These are phyloP conservation scores for Drosophila burlai DNA, from an alignment of 1,140 invertebrate genomes.

Conservation along the genomic window DNA sequence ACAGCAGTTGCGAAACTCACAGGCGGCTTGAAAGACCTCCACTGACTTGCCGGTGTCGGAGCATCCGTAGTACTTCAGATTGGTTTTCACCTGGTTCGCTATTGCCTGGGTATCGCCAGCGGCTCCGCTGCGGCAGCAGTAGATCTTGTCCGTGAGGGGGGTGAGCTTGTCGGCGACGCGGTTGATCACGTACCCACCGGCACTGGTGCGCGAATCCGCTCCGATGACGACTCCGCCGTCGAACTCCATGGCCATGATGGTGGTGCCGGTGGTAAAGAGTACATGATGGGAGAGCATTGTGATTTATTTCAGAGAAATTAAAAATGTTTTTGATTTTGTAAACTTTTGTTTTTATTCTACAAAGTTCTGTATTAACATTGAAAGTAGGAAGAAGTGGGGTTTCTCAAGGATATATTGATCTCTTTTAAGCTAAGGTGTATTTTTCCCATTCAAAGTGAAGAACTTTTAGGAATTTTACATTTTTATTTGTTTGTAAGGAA, in stretches of 20 bases:
- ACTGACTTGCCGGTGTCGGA: conserved; percentile 94
- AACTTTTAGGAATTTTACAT: too few relatives aligned
- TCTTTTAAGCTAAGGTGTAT: background rate
- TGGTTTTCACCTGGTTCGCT: conserved; percentile 78
- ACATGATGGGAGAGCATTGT: background rate
- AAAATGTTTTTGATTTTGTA: rapidly evolving
- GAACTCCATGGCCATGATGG: conserved; percentile 85
- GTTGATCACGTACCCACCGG: background rate
- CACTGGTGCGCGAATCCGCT: background rate
- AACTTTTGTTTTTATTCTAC: background rate
- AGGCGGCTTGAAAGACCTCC: conserved; percentile 94
- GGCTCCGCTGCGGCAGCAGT: background rate
- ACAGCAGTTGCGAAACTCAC: conserved; percentile 96
- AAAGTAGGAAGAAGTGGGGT: rapidly evolving
- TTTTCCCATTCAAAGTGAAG: rapidly evolving
- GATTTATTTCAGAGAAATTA: background rate
- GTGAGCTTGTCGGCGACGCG: background rate
- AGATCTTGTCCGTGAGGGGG: background rate
- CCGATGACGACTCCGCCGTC: background rate
- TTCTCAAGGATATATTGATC: background rate
- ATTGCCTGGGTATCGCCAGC: background rate
- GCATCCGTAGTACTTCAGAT: conserved; percentile 75
- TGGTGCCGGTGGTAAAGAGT: conserved; percentile 86
- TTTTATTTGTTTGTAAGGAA: background rate
- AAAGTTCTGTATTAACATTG: background rate